A percentile compares a stretch with the other conserved stretches of the same genome.
Conservation (phyloP, 2,888 invertebrate species). For the Brenthis daphne region DNA sequence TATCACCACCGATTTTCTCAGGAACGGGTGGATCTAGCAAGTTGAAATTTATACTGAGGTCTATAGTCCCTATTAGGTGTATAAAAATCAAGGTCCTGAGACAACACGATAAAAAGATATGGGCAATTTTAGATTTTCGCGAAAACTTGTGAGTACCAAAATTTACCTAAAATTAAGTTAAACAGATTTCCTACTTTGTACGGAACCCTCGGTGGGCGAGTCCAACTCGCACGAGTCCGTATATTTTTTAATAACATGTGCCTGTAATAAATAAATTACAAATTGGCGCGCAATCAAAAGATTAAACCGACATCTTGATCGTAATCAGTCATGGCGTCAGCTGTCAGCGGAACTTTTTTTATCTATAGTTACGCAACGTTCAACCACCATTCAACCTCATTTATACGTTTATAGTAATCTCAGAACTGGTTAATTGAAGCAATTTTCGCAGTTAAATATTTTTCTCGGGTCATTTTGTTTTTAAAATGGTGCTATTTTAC, state of each 20-base stretch:
- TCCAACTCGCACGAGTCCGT: no score
- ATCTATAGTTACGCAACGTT: constrained; percentile 44
- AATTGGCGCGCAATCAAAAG: constrained; percentile 32
- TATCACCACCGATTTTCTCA: no score
- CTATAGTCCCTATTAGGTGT: no score
- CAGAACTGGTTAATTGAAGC: constrained; percentile 35
- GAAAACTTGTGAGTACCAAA: no score
- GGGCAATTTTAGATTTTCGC: no score
- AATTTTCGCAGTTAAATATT: constrained; percentile 37
- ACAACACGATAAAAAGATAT: no score
- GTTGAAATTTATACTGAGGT: no score
- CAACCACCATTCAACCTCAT: constrained; percentile 34
- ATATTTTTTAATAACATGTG: background rate
- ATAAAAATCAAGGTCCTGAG: no score
- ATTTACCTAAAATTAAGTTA: no score
- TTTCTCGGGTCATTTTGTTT: constrained; percentile 24
- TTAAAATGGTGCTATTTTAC: constrained; percentile 21
- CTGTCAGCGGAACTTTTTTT: constrained; percentile 43
- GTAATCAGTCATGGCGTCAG: constrained; percentile 43
- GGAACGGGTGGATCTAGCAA: no score
- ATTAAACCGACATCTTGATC: constrained; percentile 36
- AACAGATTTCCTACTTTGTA: no score
- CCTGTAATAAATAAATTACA: constrained; percentile 19
- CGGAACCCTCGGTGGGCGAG: no score
- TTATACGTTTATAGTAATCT: constrained; percentile 37